Percentiles rank a stretch among this genome's conserved stretches.
phyloP scores from a whole-genome alignment of 92 coral and sea anemone species.

The Galaxea fascicularis region DNA sequence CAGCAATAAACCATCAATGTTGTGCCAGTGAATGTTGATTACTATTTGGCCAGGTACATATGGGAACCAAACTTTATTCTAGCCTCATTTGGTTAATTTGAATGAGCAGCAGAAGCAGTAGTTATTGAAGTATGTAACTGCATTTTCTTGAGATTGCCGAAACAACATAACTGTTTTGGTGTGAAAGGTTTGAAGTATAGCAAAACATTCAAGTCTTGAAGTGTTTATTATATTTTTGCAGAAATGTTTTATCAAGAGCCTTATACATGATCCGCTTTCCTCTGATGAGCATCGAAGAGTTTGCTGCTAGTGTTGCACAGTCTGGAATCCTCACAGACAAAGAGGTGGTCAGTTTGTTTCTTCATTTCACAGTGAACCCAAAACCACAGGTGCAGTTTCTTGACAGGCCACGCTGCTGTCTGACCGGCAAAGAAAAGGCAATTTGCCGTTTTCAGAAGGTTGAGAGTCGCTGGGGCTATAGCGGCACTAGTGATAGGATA shows the following conservation, averaged over 20 bases:
- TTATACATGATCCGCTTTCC: constrained; percentile 95
- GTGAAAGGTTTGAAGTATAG: too few species aligned
- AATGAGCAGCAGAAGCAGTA: too few species aligned
- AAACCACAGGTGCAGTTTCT: constrained; percentile 91
- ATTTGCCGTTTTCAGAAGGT: constrained; percentile 88
- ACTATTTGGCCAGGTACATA: too few species aligned
- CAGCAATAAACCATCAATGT: too few species aligned
- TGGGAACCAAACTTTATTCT: too few species aligned
- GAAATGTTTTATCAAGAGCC: constrained; percentile 87
- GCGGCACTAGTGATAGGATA: constrained; percentile 98
- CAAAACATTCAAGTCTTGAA: not conserved
- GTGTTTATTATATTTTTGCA: constrained; percentile 22
- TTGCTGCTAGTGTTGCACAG: constrained; percentile 87
- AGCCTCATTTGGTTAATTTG: too few species aligned
- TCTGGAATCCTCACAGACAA: constrained; percentile 93
- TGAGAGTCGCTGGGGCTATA: constrained; percentile 99
- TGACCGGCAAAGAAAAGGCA: constrained; percentile 93
- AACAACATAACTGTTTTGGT: too few species aligned
- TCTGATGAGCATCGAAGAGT: constrained; percentile 94
- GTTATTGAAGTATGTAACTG: too few species aligned
- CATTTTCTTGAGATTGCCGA: too few species aligned
- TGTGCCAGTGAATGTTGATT: too few species aligned
- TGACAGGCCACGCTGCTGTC: constrained; percentile 95
- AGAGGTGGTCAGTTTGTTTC: constrained; percentile 91
- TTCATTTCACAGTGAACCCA: constrained; percentile 93